A percentile compares a stretch with the other conserved stretches of the same genome.
Evolutionary conservation across 1,140 invertebrate genomes (phyloP).

Genomic region (Neodiprion pinetum): DNA sequence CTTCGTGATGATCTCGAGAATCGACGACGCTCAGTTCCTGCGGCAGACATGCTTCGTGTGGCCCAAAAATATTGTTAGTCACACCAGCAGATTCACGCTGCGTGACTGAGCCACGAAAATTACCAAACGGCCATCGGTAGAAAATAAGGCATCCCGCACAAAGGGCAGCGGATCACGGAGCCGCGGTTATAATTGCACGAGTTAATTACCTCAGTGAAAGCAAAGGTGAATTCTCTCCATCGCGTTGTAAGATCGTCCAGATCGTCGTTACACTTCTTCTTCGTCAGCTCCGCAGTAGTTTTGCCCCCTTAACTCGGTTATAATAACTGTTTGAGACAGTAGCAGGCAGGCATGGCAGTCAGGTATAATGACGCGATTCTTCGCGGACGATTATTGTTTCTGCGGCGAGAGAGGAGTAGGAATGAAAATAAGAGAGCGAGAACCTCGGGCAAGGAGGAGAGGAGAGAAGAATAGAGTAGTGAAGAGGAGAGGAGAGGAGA

Average conservation of each 20-base stretch:
- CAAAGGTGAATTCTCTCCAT: too few relatives aligned
- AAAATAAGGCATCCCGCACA: too few relatives aligned
- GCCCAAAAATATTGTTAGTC: conserved; percentile 7
- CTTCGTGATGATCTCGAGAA: too few relatives aligned
- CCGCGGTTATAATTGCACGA: too few relatives aligned
- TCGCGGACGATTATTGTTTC: background rate
- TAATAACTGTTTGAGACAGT: background rate
- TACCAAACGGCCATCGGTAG: background rate
- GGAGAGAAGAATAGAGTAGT: too few relatives aligned
- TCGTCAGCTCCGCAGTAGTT: background rate
- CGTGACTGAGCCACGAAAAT: conserved; percentile 12
- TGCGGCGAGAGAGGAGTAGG: background rate
- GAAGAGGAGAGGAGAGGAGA: too few relatives aligned
- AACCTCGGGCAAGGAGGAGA: too few relatives aligned
- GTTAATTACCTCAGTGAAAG: too few relatives aligned
- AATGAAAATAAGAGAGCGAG: too few relatives aligned
- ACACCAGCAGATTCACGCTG: conserved; percentile 9
- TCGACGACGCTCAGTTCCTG: background rate
- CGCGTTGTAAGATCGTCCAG: too few relatives aligned
- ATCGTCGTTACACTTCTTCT: too few relatives aligned
- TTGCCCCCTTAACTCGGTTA: conserved; percentile 11
- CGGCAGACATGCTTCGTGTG: background rate
- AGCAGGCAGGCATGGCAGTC: background rate
- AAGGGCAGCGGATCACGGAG: too few relatives aligned
- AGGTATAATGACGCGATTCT: conserved; percentile 2